phyloP scores from a whole-genome alignment of 2,797 vertebrate genomes.

The Sylvilagus floridanus region DNA sequence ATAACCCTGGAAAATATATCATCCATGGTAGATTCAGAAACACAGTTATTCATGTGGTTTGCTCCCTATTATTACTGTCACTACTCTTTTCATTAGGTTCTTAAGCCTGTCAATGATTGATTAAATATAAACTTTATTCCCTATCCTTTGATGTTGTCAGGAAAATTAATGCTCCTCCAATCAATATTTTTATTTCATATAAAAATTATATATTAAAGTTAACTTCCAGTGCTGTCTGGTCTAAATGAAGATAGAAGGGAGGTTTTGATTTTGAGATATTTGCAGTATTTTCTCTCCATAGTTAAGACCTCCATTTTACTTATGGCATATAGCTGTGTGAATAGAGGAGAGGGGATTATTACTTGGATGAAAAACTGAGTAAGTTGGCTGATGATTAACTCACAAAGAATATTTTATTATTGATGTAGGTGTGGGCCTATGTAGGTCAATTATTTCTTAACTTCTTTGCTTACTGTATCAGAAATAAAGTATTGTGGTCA shows the following conservation, averaged over 20 bases:
- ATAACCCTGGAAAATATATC: not conserved
- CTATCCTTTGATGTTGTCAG: not conserved
- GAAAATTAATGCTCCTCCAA: not conserved
- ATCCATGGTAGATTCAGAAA: not conserved
- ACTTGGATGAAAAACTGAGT: not conserved
- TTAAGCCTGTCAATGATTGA: not conserved
- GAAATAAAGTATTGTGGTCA: not conserved
- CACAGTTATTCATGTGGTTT: not conserved
- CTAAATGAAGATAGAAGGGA: not conserved
- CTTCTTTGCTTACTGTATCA: not conserved
- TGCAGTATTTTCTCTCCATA: not conserved
- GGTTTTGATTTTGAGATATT: not conserved
- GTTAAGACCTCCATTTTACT: not conserved
- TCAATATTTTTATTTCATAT: not conserved
- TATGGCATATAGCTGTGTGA: not conserved
- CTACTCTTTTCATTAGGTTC: not conserved
- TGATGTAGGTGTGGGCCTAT: not conserved
- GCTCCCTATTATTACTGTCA: not conserved
- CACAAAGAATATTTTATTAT: conserved; percentile 7
- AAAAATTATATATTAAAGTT: not conserved
- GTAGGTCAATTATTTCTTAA: not conserved
- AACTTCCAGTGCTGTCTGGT: not conserved
- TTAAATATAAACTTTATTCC: not conserved
- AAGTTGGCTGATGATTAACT: not conserved
- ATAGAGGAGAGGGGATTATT: not conserved